Base-by-base conservation (phyloP, 2,797 vertebrate species). In the Paratrypauchen microcephalus region DNA sequence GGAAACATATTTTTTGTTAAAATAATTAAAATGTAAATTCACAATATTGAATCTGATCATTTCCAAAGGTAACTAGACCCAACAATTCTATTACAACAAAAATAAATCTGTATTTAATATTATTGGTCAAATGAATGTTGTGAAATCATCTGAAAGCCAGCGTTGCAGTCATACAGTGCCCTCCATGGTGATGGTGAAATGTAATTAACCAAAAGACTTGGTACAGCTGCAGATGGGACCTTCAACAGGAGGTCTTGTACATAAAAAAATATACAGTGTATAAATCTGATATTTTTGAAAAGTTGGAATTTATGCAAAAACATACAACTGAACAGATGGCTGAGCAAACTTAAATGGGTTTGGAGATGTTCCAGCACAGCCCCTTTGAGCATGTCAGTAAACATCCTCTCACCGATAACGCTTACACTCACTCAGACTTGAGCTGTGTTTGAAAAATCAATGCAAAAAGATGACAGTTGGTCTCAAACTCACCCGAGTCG, bases 261-360 rank as follows among this genome's bases (percentile, higher is more conserved):
- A 57, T 55, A 82, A 72, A 78, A 72, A 78, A 81, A 73, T 60
- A 61, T n/a, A 55, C 65, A 30, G 73, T 80, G 65, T 11, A 75
- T 85, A 73, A 77, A 63, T 63, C 78, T 84, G 79, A 18, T 68
- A 57, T 82, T 74, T 83, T 89, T 81, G 83, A 69, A 79, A 88
- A 80, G 78, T 76, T 73, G 71, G 77, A 86, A 86, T 86, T 87
- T 82, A 81, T 78, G 78, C 80, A 65, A 32, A 66, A 68, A 73
- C 84, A 75, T 82, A 4, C 19, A 79, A 77, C 69, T 68, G 77
- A 90, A 86, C 88, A 91, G 91, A 90, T 89, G 90, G 87, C 81
- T 24, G 55, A 55, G 81, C 82, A 84, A 85, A 86, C 73, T 78
- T 80, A 79, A 90, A 91, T 88, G 76, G 69, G 72, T 86, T 85